Conservation (phyloP, 2,888 invertebrate genomes). For the Philhelius pedissequus region DNA sequence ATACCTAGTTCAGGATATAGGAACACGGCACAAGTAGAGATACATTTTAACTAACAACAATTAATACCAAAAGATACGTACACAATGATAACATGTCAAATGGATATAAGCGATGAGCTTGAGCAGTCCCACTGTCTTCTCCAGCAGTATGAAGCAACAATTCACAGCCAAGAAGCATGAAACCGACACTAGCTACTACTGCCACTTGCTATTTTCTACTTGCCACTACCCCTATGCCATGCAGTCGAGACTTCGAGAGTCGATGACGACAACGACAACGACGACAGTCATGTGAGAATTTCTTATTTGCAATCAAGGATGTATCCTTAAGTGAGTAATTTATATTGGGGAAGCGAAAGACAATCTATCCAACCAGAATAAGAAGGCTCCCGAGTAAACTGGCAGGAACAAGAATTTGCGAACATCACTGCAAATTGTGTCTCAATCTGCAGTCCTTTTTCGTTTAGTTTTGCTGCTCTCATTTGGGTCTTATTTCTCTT, state of each 20-base stretch:
- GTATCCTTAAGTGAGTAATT: slow-evolving; percentile 69
- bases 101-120: slow-evolving; percentile 68
- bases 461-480: slow-evolving; percentile 17
- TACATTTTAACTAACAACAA: slow-evolving; percentile 68
- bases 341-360: slow-evolving; percentile 68
- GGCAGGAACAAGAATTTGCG: slow-evolving; percentile 69
- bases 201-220: background rate
- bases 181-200: slow-evolving; percentile 57
- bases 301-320: slow-evolving; percentile 69
- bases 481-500: background rate
- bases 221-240: slow-evolving; percentile 9
- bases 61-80: slow-evolving; percentile 69
- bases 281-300: slow-evolving; percentile 69
- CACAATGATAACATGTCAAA: slow-evolving; percentile 69
- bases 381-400: slow-evolving; percentile 68
- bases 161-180: slow-evolving; percentile 61
- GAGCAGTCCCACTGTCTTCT: slow-evolving; percentile 63
- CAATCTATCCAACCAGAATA: slow-evolving; percentile 69
- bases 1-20: too few relatives aligned
- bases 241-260: slow-evolving; percentile 27
- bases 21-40: slow-evolving; percentile 47
- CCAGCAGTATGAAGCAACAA: slow-evolving; percentile 55
- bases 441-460: slow-evolving; percentile 68
- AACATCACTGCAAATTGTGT: slow-evolving; percentile 69
- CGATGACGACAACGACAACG: slow-evolving; percentile 64